Base-by-base conservation (phyloP, 2,797 vertebrate species). In the Dendrocincla tyrannina region DNA sequence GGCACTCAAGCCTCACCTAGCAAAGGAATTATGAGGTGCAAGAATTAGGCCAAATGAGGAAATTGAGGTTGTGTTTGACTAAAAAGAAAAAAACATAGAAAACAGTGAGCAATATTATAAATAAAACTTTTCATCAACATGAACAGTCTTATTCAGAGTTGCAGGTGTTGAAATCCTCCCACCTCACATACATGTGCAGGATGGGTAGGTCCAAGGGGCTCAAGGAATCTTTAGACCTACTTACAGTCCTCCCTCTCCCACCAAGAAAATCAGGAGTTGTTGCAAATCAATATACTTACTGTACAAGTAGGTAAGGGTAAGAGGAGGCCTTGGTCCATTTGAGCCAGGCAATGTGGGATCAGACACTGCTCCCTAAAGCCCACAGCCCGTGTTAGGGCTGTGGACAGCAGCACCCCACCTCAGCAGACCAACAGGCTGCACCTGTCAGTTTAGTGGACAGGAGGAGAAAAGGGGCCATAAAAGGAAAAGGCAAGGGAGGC, bases 351-450 rank as follows among this genome's bases (percentile, higher is more conserved):
- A 16, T 22, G 22, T 32, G 32, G 30, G 52, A 50, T 59, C 52
- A 76, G 60, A 33, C 15, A 17, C 5, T 47, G 55, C 9, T 5
- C 37, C 35, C 7, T 11, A 17, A 39, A 67, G 28, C 33, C 22
- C 28, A 23, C 30, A 50, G 47, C 24, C 58, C 2, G 0, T 2
- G 0, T 15, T 3, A n/a, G 37, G 50, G 66, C 37, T 42, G 80
- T 3, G 3, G 46, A 82, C 23, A 28, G 42, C 35, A 74, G 35
- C 53, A 66, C 13, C 37, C 35, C 28, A 1, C 0, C 2, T 1
- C 11, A 76, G 46, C 41, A 73, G 37, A 75, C 10, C 9, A 17
- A 41, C 24, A 39, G 4, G 5, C 37, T 66, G 35, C 66, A 70
- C 11, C 2, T 1, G 16, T 12, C 49, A 25, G 7, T 30, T 5